Base-by-base conservation (phyloP, 2,113 vertebrate genomes). In the Psettodes erumei region DNA sequence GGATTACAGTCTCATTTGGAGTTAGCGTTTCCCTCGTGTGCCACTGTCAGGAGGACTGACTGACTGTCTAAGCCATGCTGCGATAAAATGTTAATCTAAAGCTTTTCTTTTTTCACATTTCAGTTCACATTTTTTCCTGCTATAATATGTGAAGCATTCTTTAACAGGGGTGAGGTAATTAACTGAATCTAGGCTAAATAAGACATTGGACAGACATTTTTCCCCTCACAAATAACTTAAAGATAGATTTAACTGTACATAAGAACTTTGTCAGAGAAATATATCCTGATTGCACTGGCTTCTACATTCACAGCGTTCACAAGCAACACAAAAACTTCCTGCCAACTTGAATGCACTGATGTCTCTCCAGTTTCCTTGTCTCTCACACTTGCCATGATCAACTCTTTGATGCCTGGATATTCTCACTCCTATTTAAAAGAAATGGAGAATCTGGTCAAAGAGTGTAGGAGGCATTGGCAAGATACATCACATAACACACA, bases 1-100 rank as follows among this genome's bases (percentile, higher is more conserved):
- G 86, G 84, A 88, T 88, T 84, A 87, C 12, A 25, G 80, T 80
- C 69, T 82, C 72, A 71, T 87, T 86, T 77, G 48, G 68, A 71
- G 80, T 60, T 74, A 27, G 50, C 23, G n/a, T 72, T 73, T 71
- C 79, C 23, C 47, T 10, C 38, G 38, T 71, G 75, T 68, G 50
- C 23, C 58, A 77, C 63, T 70, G 68, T 76, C 66, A 76, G 54
- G 60, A 40, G n/a, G n/a, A n/a, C n/a, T n/a, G 51, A 32, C 28
- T 38, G 67, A 21, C 66, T 62, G 59, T 47, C 42, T 72, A n/a
- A 72, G 59, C 25, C 64, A 27, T 38, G 4, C 32, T 18, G 27
- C 58, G 50, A 56, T 68, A 35, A 77, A 63, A 85, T 69, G 54
- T 43, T 60, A 53, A 64, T 45, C 33, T 61, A 11, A 6, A 23